Conservation (phyloP, 2,113 vertebrate genomes). For the Zapornia atra region DNA sequence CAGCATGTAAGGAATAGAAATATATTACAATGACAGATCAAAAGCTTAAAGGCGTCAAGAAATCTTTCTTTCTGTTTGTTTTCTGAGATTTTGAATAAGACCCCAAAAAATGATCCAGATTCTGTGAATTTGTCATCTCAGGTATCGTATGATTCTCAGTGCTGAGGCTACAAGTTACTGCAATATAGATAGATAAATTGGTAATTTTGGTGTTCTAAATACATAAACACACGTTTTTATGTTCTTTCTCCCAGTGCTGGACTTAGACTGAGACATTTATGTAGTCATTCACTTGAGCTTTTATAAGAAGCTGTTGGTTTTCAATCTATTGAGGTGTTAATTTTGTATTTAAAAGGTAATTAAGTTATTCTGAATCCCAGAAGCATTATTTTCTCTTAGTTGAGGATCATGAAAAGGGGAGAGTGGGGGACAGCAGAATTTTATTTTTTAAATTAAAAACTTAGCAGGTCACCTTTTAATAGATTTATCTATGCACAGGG, state of each 20-base stretch:
- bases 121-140: neutral
- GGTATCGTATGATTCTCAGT: neutral
- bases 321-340: neutral
- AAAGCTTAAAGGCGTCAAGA: neutral
- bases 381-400: neutral
- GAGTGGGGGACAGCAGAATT: neutral
- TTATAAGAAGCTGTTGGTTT: neutral
- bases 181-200: neutral
- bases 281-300: neutral
- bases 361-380: neutral
- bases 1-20: neutral
- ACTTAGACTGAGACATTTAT: neutral
- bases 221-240: neutral
- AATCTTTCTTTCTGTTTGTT: neutral
- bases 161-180: neutral
- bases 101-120: neutral
- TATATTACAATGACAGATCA: neutral
- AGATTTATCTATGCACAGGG: neutral
- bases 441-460: slow-evolving; percentile 45
- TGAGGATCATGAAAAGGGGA: neutral
- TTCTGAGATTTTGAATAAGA: neutral
- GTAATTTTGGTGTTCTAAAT: neutral
- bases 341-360: slow-evolving; percentile 49
- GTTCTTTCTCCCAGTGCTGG: neutral
- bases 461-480: slow-evolving; percentile 26